A percentile compares a stretch with the other conserved stretches of the same genome.
These are phyloP conservation scores for Cheilosia vernalis DNA, from an alignment of 2,888 invertebrate species.

Conservation along the genomic window DNA sequence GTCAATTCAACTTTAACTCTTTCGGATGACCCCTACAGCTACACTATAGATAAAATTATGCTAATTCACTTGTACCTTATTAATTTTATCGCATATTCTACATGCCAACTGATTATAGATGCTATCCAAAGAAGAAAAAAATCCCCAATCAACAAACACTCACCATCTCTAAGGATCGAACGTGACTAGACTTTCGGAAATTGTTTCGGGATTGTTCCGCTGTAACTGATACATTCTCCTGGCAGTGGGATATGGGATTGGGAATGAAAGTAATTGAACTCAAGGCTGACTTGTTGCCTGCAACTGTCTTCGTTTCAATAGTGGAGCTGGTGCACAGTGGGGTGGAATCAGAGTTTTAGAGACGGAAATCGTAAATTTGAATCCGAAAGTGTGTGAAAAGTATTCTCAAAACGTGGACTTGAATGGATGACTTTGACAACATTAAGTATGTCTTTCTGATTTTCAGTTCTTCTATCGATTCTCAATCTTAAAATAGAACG, in stretches of 20 bases:
- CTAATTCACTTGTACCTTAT: conserved; percentile 59
- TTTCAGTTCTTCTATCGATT: too few relatives aligned
- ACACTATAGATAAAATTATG: conserved; percentile 25
- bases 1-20: conserved; percentile 35
- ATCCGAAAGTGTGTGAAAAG: too few relatives aligned
- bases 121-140: background rate
- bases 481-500: too few relatives aligned
- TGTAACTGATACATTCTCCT: conserved; percentile 4
- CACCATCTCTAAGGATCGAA: conserved; percentile 33
- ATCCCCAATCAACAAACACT: conserved; percentile 48
- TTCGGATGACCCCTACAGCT: background rate
- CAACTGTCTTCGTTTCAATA: conserved; percentile 25
- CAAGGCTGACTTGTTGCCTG: conserved; percentile 53
- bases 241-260: background rate
- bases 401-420: too few relatives aligned
- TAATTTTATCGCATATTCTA: conserved; percentile 47
- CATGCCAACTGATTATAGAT: conserved; percentile 15
- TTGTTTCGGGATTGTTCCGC: background rate
- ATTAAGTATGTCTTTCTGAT: too few relatives aligned
- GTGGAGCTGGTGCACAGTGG: background rate
- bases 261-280: conserved; percentile 34
- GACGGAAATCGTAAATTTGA: background rate
- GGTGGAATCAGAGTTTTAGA: background rate
- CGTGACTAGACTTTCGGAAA: conserved; percentile 39
- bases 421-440: too few relatives aligned